phyloP scores from a whole-genome alignment of 1,140 invertebrate species.

The Polypedilum pembai region DNA sequence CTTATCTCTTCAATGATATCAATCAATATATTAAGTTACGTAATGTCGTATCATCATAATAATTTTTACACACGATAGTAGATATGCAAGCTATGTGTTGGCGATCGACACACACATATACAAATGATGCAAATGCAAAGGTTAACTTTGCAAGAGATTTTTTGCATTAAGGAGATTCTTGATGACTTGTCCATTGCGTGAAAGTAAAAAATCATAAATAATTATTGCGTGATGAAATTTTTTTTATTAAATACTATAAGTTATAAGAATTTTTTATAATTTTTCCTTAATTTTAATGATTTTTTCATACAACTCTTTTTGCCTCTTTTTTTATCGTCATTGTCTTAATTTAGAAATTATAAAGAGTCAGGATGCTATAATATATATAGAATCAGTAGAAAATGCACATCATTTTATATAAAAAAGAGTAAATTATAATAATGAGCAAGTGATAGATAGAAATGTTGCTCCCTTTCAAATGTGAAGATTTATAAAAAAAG shows the following conservation, averaged over 20 bases:
- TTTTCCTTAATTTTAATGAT: background rate
- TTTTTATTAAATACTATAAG: constrained; percentile 8
- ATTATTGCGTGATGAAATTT: constrained; percentile 12
- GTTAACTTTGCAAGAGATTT: background rate
- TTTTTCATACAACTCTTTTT: constrained; percentile 14
- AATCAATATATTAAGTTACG: too few relatives aligned
- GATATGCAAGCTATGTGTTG: too few relatives aligned
- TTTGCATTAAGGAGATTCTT: background rate
- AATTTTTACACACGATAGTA: too few relatives aligned
- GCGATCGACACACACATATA: too few relatives aligned
- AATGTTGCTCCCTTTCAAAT: background rate
- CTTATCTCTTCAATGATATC: too few relatives aligned
- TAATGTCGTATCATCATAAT: too few relatives aligned
- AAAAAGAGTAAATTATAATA: background rate
- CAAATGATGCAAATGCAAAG: background rate
- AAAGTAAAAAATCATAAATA: background rate
- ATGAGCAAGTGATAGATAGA: constrained; percentile 3
- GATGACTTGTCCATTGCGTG: constrained; percentile 16
- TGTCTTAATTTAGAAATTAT: constrained; percentile 4
- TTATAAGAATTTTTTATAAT: constrained; percentile 20
- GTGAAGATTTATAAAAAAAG: background rate
- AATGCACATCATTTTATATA: constrained; percentile 2
- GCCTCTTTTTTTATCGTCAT: background rate
- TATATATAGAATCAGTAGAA: constrained; percentile 14
- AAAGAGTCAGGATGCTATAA: constrained; percentile 12